Conservation (phyloP, 2,888 invertebrate genomes). For the Alentia gelatinosa region DNA sequence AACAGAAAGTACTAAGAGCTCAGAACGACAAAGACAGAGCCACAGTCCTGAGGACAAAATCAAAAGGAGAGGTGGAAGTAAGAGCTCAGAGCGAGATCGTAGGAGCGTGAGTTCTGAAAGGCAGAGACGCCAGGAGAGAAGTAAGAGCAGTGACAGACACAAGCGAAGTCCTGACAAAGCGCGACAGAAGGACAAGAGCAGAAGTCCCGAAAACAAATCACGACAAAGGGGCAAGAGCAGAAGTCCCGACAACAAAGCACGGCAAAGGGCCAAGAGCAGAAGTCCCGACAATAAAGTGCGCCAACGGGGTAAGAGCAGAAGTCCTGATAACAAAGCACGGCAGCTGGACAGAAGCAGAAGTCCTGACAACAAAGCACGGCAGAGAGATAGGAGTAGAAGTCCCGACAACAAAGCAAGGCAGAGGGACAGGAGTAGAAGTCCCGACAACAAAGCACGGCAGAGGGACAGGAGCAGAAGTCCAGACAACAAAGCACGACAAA, state of each 20-base stretch:
- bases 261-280: background rate
- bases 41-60: background rate
- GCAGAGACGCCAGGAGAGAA: background rate
- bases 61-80: background rate
- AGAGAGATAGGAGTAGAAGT: background rate
- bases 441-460: background rate
- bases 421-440: background rate
- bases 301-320: no score
- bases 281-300: background rate
- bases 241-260: background rate
- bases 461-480: background rate
- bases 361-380: no score
- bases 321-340: background rate
- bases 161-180: no score
- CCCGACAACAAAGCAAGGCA: no score
- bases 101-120: background rate
- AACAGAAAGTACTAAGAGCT: background rate
- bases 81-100: background rate
- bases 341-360: slow-evolving; percentile 3
- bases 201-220: background rate
- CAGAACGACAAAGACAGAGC: background rate
- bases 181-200: background rate
- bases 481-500: background rate
- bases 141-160: background rate
- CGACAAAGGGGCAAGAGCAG: background rate